Percentiles rank a stretch among this genome's conserved stretches.
These are phyloP conservation scores for Pyrrhia umbra DNA, from an alignment of 2,888 invertebrate species.

Conservation along the genomic window DNA sequence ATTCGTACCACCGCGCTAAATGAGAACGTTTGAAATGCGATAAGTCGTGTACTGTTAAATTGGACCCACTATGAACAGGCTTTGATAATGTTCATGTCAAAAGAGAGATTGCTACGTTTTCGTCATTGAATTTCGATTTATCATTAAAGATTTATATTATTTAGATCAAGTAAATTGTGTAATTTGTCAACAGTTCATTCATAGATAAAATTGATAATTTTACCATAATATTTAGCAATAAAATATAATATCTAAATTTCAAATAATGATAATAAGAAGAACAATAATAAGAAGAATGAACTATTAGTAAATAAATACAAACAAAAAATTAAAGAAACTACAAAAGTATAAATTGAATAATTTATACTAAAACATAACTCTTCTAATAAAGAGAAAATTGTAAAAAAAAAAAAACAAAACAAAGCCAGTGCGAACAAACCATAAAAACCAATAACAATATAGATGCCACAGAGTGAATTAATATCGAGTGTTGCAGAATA, in stretches of 20 bases:
- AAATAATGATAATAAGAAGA: too few relatives aligned
- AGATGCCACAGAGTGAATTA: constrained; percentile 50
- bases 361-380: constrained; percentile 17
- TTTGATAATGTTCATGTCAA: constrained; percentile 62
- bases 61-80: constrained; percentile 51
- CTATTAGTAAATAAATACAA: too few relatives aligned
- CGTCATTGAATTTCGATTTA: constrained; percentile 54
- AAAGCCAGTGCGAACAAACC: constrained; percentile 24
- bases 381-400: constrained; percentile 34
- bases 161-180: constrained; percentile 41
- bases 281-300: too few relatives aligned
- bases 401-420: constrained; percentile 40
- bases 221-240: constrained; percentile 23
- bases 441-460: constrained; percentile 57
- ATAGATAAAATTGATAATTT: constrained; percentile 47
- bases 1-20: constrained; percentile 43
- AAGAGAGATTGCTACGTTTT: constrained; percentile 58
- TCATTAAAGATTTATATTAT: constrained; percentile 54
- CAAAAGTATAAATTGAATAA: background rate
- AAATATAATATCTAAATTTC: background rate
- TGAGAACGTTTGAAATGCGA: constrained; percentile 50
- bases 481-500: constrained; percentile 57
- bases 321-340: background rate
- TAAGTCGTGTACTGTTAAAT: constrained; percentile 57
- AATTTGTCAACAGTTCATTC: constrained; percentile 51